A percentile compares a stretch with the other conserved stretches of the same genome.
Evolutionary conservation across 2,888 invertebrate species (phyloP).

Genomic region (Parnassius orleans): DNA sequence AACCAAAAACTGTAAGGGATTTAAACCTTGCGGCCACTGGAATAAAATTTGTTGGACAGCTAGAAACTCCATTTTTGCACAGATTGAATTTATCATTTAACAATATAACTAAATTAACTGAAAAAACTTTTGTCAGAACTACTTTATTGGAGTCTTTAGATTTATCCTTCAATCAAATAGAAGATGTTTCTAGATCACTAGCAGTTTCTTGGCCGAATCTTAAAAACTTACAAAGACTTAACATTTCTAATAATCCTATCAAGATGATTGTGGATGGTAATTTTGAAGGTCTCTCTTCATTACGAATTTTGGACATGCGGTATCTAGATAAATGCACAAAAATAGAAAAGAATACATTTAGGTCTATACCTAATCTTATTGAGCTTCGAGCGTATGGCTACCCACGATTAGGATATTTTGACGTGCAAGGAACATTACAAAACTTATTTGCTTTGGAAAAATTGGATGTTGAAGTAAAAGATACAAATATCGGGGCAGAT

Average conservation of each 20-base stretch:
- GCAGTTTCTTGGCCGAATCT: conserved; percentile 86
- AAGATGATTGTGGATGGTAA: conserved; percentile 87
- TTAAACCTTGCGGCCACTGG: conserved; percentile 91
- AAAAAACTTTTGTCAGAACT: conserved; percentile 87
- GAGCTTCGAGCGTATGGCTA: conserved; percentile 87
- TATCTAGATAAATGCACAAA: conserved; percentile 85
- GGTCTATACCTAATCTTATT: conserved; percentile 85
- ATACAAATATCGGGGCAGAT: conserved; percentile 89
- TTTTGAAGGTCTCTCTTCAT: conserved; percentile 85
- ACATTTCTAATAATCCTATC: conserved; percentile 93
- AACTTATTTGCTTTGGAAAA: conserved; percentile 86
- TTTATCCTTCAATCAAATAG: conserved; percentile 86
- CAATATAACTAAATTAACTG: conserved; percentile 83
- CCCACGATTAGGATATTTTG: conserved; percentile 90
- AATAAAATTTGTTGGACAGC: conserved; percentile 83
- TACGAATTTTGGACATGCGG: conserved; percentile 84
- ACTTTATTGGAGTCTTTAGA: conserved; percentile 90
- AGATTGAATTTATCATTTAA: conserved; percentile 90
- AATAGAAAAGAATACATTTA: conserved; percentile 91
- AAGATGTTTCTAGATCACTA: conserved; percentile 81
- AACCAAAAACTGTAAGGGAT: conserved; percentile 92
- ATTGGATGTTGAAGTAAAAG: conserved; percentile 93
- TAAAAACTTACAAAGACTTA: conserved; percentile 85
- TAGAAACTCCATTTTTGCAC: conserved; percentile 93
- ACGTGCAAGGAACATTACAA: conserved; percentile 91